A percentile compares a stretch with the other conserved stretches of the same genome.
Conservation (phyloP, 2,797 vertebrate genomes). For the Thaleichthys pacificus region DNA sequence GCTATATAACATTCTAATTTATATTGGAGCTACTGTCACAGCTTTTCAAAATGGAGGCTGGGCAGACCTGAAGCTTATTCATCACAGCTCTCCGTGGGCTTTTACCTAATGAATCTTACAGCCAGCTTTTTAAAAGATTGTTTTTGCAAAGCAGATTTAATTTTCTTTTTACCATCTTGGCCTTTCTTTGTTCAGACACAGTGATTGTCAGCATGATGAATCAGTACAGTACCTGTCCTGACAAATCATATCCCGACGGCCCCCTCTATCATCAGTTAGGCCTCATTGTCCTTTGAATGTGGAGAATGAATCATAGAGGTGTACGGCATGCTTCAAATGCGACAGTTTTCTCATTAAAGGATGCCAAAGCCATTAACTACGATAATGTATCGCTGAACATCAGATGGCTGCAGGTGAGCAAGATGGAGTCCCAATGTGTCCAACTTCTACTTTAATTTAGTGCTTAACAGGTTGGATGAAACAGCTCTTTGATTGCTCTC, state of each 20-base stretch:
- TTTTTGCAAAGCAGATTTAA: background rate
- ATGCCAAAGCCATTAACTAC: constrained; percentile 14
- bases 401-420: background rate
- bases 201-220: no score
- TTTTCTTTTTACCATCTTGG: background rate
- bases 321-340: constrained; percentile 30
- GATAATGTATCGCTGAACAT: constrained; percentile 27
- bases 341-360: constrained; percentile 30
- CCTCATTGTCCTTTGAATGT: background rate
- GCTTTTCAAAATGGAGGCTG: background rate
- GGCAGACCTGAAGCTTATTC: background rate
- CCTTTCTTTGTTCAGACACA: background rate
- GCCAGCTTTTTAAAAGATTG: background rate
- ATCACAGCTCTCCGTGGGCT: background rate
- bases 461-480: background rate
- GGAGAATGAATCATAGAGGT: constrained; percentile 19
- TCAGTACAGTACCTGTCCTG: no score
- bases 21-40: background rate
- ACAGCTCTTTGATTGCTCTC: background rate
- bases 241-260: background rate
- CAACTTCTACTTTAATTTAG: background rate
- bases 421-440: background rate
- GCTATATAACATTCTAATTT: no score
- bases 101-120: background rate
- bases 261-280: constrained; percentile 20